phyloP scores from a whole-genome alignment of 92 coral and sea anemone species.

The Epizoanthus fatuus region DNA sequence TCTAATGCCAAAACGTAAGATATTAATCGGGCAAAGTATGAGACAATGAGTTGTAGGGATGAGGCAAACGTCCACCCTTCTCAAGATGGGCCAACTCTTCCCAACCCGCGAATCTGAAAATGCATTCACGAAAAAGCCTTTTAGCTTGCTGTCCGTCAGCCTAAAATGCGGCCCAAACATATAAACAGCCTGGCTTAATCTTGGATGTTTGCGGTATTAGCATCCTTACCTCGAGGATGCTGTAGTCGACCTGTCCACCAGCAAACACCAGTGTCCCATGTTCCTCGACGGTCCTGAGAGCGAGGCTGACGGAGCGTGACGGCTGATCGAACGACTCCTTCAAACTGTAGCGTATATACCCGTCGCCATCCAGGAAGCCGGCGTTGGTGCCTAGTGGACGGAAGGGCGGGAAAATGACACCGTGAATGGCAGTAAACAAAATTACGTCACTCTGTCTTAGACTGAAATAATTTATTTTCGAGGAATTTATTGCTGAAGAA shows the following conservation, averaged over 20 bases:
- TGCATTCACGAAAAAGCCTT: too few species aligned
- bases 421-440: background rate
- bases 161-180: too few species aligned
- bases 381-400: constrained; percentile 70
- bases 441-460: background rate
- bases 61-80: too few species aligned
- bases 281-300: constrained; percentile 90
- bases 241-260: constrained; percentile 94
- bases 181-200: too few species aligned
- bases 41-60: background rate
- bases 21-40: background rate
- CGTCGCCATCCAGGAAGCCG: constrained; percentile 79
- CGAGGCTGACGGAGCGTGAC: constrained; percentile 94
- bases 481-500: too few species aligned
- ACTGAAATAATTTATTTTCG: too few species aligned
- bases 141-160: too few species aligned
- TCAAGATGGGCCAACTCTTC: too few species aligned
- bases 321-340: constrained; percentile 86
- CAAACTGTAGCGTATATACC: constrained; percentile 87
- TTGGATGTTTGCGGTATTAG: background rate
- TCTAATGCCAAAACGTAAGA: background rate
- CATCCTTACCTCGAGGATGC: constrained; percentile 89
- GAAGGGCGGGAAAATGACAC: background rate
- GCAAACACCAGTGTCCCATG: constrained; percentile 95
- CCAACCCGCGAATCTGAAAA: too few species aligned